These are phyloP conservation scores for Merodon equestris DNA, from an alignment of 2,888 invertebrate species.

Conservation along the genomic window DNA sequence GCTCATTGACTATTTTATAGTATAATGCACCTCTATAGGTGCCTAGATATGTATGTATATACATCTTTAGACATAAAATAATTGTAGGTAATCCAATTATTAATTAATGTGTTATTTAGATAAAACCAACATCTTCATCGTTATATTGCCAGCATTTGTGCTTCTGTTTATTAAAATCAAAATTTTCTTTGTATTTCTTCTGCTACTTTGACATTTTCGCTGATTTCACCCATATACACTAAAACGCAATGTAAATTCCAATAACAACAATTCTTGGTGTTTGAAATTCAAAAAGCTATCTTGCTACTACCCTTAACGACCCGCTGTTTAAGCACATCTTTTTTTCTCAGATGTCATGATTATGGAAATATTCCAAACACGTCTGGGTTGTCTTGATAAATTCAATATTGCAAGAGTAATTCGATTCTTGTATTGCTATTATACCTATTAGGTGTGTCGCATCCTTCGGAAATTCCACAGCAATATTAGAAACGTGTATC, in stretches of 20 bases:
- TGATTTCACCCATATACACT: too few relatives aligned
- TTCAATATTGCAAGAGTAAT: slow-evolving; percentile 68
- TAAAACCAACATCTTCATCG: too few relatives aligned
- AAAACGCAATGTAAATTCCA: slow-evolving; percentile 53
- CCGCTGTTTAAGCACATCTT: slow-evolving; percentile 49
- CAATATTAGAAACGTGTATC: slow-evolving; percentile 39
- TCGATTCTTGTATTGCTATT: slow-evolving; percentile 59
- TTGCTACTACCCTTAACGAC: slow-evolving; percentile 43
- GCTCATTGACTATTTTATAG: too few relatives aligned
- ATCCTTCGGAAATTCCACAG: slow-evolving; percentile 45
- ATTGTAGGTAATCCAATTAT: too few relatives aligned
- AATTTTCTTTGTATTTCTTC: too few relatives aligned
- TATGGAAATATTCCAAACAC: slow-evolving; percentile 60
- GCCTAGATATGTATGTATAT: too few relatives aligned
- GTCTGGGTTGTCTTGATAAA: slow-evolving; percentile 63
- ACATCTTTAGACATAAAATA: too few relatives aligned
- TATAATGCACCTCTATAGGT: too few relatives aligned
- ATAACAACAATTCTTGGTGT: slow-evolving; percentile 52
- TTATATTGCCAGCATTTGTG: too few relatives aligned
- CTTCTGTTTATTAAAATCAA: too few relatives aligned
- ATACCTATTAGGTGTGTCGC: slow-evolving; percentile 57
- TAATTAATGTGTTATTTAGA: too few relatives aligned
- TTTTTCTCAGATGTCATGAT: slow-evolving; percentile 57
- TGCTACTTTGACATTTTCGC: too few relatives aligned
- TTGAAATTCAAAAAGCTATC: slow-evolving; percentile 56